Base-by-base conservation (phyloP, 2,113 vertebrate genomes). In the Ageneiosus marmoratus region DNA sequence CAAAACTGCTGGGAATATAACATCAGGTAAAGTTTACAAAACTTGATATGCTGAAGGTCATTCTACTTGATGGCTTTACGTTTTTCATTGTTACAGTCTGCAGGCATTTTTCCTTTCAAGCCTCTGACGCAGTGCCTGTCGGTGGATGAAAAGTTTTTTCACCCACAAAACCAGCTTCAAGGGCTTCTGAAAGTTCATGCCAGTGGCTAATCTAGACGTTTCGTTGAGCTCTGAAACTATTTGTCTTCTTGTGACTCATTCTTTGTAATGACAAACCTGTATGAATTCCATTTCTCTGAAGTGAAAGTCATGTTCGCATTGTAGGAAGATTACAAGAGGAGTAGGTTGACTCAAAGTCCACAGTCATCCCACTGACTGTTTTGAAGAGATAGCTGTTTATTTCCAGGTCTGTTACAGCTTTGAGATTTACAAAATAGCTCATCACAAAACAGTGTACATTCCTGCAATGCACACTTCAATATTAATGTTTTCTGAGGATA, bases 1-100 rank as follows among this genome's bases (percentile, higher is more conserved):
- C 55, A 87, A 77, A 88, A 91, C 87, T 55, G 86, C 86, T 55
- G 91, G 89, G 84, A 94, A 94, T 76, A 75, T 93, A 88, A 93
- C 92, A 27, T 90, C 92, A 91, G 94, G 94, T 94, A 76, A 89
- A 72, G 84, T 69, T 83, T 48, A 29, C 63, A 87, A 15, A 74
- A 74, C n/a, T 20, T 56, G 37, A 20, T 11, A 70, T 70, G 11
- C 62, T 67, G 73, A 60, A 62, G 75, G 55, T 27, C 53, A 55
- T 77, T 34, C 34, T 46, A 27, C 16, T 46, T 24, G 12, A 34
- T 58, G 63, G 37, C 15, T 44, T 1, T 67, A 20, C n/a, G 34
- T 69, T 75, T 55, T 69, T 16, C 44, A 55, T 60, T 72, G 53
- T 77, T 56, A 56, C 16, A 15, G 63, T 76, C 50, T 83, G 48